phyloP scores from a whole-genome alignment of 2,888 invertebrate species.

The Macropis europaea region DNA sequence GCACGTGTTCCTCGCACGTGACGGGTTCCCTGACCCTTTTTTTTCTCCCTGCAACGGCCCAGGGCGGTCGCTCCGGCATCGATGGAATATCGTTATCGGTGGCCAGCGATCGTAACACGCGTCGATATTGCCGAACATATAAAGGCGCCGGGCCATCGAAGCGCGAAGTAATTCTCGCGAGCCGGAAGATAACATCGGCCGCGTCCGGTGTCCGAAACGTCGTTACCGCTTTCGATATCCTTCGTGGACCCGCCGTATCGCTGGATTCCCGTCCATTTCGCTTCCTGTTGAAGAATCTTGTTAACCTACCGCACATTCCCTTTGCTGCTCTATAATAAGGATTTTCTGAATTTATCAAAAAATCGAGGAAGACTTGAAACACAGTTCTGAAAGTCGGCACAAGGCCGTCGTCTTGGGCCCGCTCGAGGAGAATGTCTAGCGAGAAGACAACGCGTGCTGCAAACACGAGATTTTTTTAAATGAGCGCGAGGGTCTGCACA shows the following conservation, averaged over 20 bases:
- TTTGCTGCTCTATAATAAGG: too few relatives aligned
- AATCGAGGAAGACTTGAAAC: too few relatives aligned
- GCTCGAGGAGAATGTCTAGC: too few relatives aligned
- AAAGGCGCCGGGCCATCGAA: conserved; percentile 50
- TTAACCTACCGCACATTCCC: too few relatives aligned
- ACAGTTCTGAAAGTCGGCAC: too few relatives aligned
- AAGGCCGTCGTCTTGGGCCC: too few relatives aligned
- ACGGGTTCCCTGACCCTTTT: conserved; percentile 39
- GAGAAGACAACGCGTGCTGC: too few relatives aligned
- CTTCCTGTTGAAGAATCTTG: too few relatives aligned
- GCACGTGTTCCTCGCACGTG: conserved; percentile 43
- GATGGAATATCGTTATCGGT: conserved; percentile 60
- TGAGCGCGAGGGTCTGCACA: too few relatives aligned
- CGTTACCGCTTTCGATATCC: conserved; percentile 36
- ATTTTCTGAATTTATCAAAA: too few relatives aligned
- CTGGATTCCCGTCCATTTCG: background rate
- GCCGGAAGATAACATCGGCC: conserved; percentile 58
- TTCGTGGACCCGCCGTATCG: background rate
- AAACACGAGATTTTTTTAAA: too few relatives aligned
- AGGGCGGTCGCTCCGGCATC: conserved; percentile 37
- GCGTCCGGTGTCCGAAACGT: conserved; percentile 47
- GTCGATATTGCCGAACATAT: conserved; percentile 61
- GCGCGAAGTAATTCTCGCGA: conserved; percentile 61
- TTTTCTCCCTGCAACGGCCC: too few relatives aligned
- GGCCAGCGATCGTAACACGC: conserved; percentile 59